These are phyloP conservation scores for Dryas iulia DNA, from an alignment of 1,140 invertebrate species.

Conservation along the genomic window DNA sequence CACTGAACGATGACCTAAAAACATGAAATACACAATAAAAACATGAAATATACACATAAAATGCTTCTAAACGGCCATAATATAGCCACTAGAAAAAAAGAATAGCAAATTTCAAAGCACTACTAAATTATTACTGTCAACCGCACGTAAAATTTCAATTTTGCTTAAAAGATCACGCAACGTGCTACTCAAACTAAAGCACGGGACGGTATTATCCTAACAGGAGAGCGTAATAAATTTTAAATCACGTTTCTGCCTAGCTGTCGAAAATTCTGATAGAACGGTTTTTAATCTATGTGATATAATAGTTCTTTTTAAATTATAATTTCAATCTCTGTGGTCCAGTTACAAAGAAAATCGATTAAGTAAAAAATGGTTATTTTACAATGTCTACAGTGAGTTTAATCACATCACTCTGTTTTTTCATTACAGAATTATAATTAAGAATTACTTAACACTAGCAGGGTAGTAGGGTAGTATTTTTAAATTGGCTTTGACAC, in stretches of 20 bases:
- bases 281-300: not conserved
- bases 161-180: conserved; percentile 25
- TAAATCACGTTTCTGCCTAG: conserved; percentile 21
- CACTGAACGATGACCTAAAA: no score
- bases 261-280: not conserved
- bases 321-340: not conserved
- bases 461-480: no score
- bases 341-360: not conserved
- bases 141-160: conserved; percentile 26
- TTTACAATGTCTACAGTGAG: no score
- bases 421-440: no score
- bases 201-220: conserved; percentile 28
- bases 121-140: conserved; percentile 23
- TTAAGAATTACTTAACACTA: no score
- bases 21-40: no score
- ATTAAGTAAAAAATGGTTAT: no score
- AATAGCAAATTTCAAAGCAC: not conserved
- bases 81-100: not conserved
- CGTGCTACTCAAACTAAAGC: conserved; percentile 24
- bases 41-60: no score
- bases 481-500: no score
- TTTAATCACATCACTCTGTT: no score
- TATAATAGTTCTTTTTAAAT: not conserved
- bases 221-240: conserved; percentile 31
- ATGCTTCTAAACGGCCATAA: not conserved